phyloP scores from a whole-genome alignment of 2,113 vertebrate species.

The Lophochroa leadbeateri region DNA sequence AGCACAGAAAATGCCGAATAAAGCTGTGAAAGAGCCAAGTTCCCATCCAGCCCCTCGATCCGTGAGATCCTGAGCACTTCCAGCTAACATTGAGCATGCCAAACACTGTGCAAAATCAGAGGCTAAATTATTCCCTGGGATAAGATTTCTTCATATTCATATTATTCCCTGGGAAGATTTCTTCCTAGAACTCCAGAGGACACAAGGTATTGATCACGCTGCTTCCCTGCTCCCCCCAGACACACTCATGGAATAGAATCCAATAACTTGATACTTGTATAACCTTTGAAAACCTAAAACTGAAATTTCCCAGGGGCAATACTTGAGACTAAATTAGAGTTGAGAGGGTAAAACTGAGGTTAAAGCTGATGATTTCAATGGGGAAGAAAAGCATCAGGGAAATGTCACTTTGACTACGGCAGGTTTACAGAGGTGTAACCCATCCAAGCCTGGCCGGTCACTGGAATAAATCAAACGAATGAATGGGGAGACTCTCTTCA shows the following conservation, averaged over 20 bases:
- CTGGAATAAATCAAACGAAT: neutral
- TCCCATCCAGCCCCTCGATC: neutral
- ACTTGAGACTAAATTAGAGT: neutral
- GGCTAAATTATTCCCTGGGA: neutral
- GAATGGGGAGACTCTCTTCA: neutral
- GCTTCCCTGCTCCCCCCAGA: neutral
- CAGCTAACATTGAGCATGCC: neutral
- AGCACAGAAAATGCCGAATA: neutral
- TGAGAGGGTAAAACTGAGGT: neutral
- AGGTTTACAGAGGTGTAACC: neutral
- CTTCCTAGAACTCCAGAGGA: neutral
- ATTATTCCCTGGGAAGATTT: neutral
- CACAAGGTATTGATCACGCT: accelerated
- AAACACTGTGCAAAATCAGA: neutral
- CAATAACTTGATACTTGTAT: neutral
- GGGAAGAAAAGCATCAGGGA: neutral
- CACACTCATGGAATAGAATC: accelerated
- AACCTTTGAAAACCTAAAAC: neutral
- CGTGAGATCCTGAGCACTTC: neutral
- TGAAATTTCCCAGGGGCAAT: neutral
- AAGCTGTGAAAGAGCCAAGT: neutral
- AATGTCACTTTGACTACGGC: neutral
- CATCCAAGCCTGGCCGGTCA: accelerated
- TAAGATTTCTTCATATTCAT: neutral
- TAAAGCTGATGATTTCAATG: neutral